Conservation (phyloP, 1,140 invertebrate genomes). For the Condylostylus longicornis region DNA sequence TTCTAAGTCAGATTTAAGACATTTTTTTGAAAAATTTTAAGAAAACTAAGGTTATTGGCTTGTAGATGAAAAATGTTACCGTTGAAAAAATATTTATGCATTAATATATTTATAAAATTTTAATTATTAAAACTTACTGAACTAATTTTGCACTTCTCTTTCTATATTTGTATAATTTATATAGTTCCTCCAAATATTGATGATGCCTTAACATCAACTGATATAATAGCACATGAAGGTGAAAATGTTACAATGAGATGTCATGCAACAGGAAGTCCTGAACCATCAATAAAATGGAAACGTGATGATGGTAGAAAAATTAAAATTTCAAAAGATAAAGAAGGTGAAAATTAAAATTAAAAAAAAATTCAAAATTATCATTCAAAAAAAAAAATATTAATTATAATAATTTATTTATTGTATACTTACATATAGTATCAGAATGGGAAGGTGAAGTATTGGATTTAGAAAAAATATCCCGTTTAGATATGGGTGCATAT, state of each 20-base stretch:
- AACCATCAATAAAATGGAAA: slow-evolving; percentile 79
- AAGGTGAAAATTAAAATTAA: no score
- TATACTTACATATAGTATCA: slow-evolving; percentile 42
- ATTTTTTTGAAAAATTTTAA: no score
- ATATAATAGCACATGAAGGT: slow-evolving; percentile 79
- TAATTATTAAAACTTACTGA: no score
- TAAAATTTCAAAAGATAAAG: slow-evolving; percentile 62
- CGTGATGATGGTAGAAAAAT: slow-evolving; percentile 72
- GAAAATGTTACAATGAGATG: slow-evolving; percentile 76
- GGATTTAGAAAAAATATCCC: slow-evolving; percentile 72
- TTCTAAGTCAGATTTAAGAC: no score
- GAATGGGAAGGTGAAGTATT: slow-evolving; percentile 70
- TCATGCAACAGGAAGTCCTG: slow-evolving; percentile 75
- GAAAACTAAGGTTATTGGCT: no score
- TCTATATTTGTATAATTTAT: slow-evolving; percentile 14
- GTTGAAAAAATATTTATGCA: background rate
- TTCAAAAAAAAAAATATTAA: no score
- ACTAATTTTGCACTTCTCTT: background rate
- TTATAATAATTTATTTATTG: no score
- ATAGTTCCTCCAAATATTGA: slow-evolving; percentile 84
- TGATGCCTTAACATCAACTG: slow-evolving; percentile 74
- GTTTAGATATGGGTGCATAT: slow-evolving; percentile 81
- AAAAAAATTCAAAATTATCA: no score
- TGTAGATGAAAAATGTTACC: no score
- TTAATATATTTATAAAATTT: no score